phyloP scores from a whole-genome alignment of 2,797 vertebrate species.

The Argya squamiceps region DNA sequence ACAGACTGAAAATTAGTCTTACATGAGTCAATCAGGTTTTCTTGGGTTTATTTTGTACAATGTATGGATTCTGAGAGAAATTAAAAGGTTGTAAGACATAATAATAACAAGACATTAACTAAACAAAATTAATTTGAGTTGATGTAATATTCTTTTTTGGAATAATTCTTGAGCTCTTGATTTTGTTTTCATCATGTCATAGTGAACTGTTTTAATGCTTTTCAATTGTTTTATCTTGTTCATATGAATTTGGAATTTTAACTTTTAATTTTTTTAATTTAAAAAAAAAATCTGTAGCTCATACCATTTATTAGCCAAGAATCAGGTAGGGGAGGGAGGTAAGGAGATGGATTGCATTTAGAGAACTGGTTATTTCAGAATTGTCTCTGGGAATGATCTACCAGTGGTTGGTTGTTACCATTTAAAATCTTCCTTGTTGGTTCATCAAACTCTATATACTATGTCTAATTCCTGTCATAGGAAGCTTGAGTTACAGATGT shows the following conservation, averaged over 20 bases:
- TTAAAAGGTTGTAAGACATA: not conserved
- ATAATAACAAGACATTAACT: not conserved
- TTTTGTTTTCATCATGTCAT: not conserved
- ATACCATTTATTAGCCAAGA: not conserved
- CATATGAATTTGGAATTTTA: not conserved
- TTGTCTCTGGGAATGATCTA: not conserved
- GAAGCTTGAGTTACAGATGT: not conserved
- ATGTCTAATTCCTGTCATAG: not conserved
- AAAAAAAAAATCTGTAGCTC: not conserved
- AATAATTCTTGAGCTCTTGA: not conserved
- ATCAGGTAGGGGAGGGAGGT: accelerated
- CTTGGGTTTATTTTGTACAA: not conserved
- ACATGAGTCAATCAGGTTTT: not conserved
- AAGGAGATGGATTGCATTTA: not conserved
- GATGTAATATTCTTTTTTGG: not conserved
- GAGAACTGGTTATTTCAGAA: not conserved
- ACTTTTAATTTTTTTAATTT: not conserved
- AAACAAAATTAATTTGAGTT: not conserved
- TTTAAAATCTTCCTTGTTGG: not conserved
- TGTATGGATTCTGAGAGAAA: not conserved
- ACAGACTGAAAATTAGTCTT: not conserved
- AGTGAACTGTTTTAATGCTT: not conserved
- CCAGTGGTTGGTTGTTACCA: not conserved
- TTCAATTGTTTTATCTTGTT: not conserved
- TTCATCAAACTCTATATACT: not conserved